Conservation (phyloP, 1,140 invertebrate genomes). For the Hyles vespertilio region DNA sequence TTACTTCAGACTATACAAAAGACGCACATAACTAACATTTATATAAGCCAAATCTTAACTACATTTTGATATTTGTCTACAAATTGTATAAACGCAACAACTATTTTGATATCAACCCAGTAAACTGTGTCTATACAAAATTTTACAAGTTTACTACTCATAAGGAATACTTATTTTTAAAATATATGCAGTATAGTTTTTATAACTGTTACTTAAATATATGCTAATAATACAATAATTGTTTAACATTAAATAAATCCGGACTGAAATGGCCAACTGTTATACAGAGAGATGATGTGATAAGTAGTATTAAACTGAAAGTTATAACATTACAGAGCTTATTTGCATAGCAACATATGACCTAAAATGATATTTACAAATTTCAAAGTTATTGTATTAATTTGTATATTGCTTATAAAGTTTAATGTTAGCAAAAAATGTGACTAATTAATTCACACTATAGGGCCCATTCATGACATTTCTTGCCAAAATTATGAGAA, state of each 20-base stretch:
- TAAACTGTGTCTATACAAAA: constrained; percentile 5
- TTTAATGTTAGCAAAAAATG: not conserved
- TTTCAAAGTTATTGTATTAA: constrained; percentile 11
- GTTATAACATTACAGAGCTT: constrained; percentile 30
- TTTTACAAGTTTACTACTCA: constrained; percentile 2
- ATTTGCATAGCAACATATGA: constrained; percentile 24
- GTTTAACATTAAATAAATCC: constrained; percentile 13
- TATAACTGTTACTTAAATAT: not conserved
- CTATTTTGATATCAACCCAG: not conserved
- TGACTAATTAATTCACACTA: not conserved
- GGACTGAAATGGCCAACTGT: constrained; percentile 24
- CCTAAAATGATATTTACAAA: constrained; percentile 32
- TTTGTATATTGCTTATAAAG: constrained; percentile 12
- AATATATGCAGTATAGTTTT: constrained; percentile 4
- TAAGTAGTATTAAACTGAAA: constrained; percentile 29
- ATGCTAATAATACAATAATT: constrained; percentile 12
- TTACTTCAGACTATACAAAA: constrained; percentile 28
- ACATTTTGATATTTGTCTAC: constrained; percentile 38
- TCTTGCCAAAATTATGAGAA: no score
- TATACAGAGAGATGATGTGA: constrained; percentile 26
- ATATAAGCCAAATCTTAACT: constrained; percentile 6
- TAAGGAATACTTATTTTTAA: constrained; percentile 4
- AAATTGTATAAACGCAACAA: constrained; percentile 22
- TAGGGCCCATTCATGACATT: no score
- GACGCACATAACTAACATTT: constrained; percentile 21